Base-by-base conservation (phyloP, 2,797 vertebrate genomes). In the Loris lydekkerianus region DNA sequence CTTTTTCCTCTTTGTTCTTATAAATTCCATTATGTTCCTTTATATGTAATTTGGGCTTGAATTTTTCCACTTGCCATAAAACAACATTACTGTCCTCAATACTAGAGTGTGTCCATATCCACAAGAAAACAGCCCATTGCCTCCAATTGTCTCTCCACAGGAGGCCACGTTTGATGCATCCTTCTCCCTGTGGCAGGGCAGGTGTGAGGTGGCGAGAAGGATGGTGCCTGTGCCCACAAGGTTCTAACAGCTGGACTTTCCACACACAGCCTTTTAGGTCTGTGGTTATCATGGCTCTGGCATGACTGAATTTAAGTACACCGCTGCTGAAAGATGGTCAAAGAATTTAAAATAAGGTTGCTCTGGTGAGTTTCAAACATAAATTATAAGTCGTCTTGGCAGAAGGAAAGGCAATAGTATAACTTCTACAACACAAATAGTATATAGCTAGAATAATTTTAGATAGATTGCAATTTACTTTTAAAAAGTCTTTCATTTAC, bases 201-300 rank as follows among this genome's bases (percentile, higher is more conserved):
- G 93, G 87, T 23, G 58, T 2, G 63, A 56, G 53, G 40, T 37
- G 21, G n/a, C 89, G 60, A 83, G 76, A 10, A 63, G 14, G 49
- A 29, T 0, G 0, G 18, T 13, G n/a, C 17, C 34, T 53, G 40
- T 14, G 73, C 27, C 49, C 7, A 75, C 4, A n/a, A 83, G 73
- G 31, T 65, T 29, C 80, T 85, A 93, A 92, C 91, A 97, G 89
- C 89, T 83, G 94, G 61, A 69, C 61, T 83, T 89, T 17, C 34
- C 53, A 27, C 78, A 65, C 27, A 25, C 29, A 14, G 91, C 2
- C 95, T 97, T 97, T 96, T 89, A 97, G 91, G 53, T 94, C 73
- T 94, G 37, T 23, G 17, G 96, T 97, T 97, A 46, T 91, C 93
- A 97, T 96, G 95, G 53, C 37, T 84, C 93, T 86, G 82, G 72